Evolutionary conservation across 2,797 vertebrate species (phyloP).

Genomic region (Lithobates sylvaticus): DNA sequence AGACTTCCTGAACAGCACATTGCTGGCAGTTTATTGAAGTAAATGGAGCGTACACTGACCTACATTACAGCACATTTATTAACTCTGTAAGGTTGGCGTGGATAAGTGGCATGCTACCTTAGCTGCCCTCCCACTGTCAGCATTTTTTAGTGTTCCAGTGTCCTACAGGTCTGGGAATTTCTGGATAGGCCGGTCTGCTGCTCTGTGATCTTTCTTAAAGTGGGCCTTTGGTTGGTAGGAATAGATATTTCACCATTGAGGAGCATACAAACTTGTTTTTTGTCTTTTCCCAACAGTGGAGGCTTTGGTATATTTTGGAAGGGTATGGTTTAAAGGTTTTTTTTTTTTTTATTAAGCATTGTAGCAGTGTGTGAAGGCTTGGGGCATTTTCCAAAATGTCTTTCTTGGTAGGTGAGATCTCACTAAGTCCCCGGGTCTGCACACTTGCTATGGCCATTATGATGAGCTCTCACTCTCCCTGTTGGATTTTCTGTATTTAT

Average conservation of each 20-base stretch:
- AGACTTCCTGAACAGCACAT: slow-evolving; percentile 31
- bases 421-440: too few species aligned
- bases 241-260: neutral
- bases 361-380: too few species aligned
- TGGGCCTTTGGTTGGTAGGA: neutral
- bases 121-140: slow-evolving; percentile 2
- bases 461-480: too few species aligned
- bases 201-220: neutral
- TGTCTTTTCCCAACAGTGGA: too few species aligned
- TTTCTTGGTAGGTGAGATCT: too few species aligned
- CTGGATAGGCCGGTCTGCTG: neutral
- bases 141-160: neutral
- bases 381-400: too few species aligned
- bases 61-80: slow-evolving; percentile 22
- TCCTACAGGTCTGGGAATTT: neutral
- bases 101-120: slow-evolving; percentile 13
- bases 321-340: neutral
- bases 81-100: neutral
- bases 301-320: too few species aligned
- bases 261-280: neutral
- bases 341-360: neutral
- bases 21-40: slow-evolving; percentile 29
- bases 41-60: slow-evolving; percentile 44
- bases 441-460: too few species aligned
- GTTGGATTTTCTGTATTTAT: too few species aligned